Conservation (phyloP, 1,140 invertebrate genomes). For the Cotesia chilonis region DNA sequence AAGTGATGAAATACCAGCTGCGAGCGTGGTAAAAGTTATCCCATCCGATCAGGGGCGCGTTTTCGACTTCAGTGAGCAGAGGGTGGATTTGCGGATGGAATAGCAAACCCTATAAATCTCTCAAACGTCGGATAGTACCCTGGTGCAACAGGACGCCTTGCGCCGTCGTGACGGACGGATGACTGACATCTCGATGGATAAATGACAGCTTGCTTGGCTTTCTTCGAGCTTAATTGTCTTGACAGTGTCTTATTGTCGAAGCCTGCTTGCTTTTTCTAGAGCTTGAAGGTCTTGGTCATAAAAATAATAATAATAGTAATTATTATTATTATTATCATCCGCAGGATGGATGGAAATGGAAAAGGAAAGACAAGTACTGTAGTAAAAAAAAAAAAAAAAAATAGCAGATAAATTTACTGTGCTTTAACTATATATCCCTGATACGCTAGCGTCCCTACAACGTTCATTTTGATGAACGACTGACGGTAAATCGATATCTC, state of each 20-base stretch:
- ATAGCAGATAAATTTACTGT: conserved; percentile 31
- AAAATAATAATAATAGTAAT: no score
- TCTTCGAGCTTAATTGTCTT: not conserved
- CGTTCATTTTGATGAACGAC: conserved; percentile 63
- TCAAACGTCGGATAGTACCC: conserved; percentile 64
- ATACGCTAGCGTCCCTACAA: conserved; percentile 60
- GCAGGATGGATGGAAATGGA: not conserved
- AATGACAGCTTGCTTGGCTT: conserved; percentile 19
- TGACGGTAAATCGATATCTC: conserved; percentile 63
- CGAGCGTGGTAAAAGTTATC: conserved; percentile 19
- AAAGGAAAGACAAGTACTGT: no score
- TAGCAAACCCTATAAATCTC: conserved; percentile 60
- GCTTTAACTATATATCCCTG: conserved; percentile 56
- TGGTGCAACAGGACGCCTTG: conserved; percentile 59
- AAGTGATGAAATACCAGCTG: not conserved
- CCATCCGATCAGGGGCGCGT: conserved; percentile 23
- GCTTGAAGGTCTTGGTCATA: no score
- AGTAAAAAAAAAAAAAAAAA: conserved; percentile 22
- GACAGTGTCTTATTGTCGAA: not conserved
- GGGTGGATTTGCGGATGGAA: not conserved
- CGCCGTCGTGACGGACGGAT: conserved; percentile 65
- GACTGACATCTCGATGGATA: conserved; percentile 55
- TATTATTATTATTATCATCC: no score
- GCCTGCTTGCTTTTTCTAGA: no score
- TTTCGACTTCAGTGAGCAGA: conserved; percentile 35